Base-by-base conservation (phyloP, 1,140 invertebrate genomes). In the Mamestra configurata region DNA sequence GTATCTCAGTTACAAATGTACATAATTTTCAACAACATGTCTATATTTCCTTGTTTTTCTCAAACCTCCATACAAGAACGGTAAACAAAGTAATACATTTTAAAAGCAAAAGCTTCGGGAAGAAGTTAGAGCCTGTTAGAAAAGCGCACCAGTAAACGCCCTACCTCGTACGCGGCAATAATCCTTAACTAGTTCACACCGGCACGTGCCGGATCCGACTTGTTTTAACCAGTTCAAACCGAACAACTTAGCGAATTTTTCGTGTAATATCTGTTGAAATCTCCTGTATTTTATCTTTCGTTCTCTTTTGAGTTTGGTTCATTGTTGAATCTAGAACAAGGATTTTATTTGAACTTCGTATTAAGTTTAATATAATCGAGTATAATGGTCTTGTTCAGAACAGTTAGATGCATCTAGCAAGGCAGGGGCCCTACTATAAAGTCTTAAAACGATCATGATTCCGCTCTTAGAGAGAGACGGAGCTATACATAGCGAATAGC, bases 101-200 rank as follows among this genome's bases (percentile, higher is more conserved):
- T 20, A 66, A 66, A 66, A 66, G 35, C 22, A 40, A 40, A 66
- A 66, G 18, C 11, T 37, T 1, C 35, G 4, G n/a, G 35, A 40
- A 31, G 61, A 40, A 66, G 35, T 66, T 66, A 37, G 15, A 66
- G 35, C 22, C 40, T 66, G 61, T 37, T 40, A 66, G 61, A 66
- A 66, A 66, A 66, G 61, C 18, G 61, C 61, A 66, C n/a, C 8
- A 31, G 31, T 64, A 20, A 37, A 40, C 61, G 61, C 18, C 61
- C 61, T 66, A 66, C 61, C 40, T 66, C 18, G 55, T 31, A 15
- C 55, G 61, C 61, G 35, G 61, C 35, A 66, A 66, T 66, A 66
- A 66, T 66, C 61, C 61, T n/a, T 71, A 71, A 71, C 68, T 71
- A 53, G 49, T 71, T 71, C 49, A 71, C 24, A 71, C 68, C 68